Evolutionary conservation across 2,888 invertebrate species (phyloP), one percentile per base, ranked within the genome.

Genomic region (Pollenia amentaria): DNA sequence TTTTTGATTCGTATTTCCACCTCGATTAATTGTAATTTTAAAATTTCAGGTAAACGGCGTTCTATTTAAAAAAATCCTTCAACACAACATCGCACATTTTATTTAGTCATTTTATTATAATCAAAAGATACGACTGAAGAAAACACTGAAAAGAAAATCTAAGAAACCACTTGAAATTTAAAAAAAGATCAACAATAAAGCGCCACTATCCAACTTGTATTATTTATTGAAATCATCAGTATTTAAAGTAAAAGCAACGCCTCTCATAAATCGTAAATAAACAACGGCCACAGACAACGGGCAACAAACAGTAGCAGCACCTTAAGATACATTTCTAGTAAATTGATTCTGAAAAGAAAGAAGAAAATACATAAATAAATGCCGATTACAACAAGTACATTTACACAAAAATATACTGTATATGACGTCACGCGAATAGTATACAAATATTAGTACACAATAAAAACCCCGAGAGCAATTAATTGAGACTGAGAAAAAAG

Each of bases 171-270:
- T 73, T 77, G 51, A 62, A 77, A 53, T 82, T 73, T 11, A 84
- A 53, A 53, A 70, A 70, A 73, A 78, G 29, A 72, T 55, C 53
- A 70, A 75, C 62, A 53, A 72, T 53, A 69, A 82, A 85, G 85
- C 86, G 82, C 86, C 86, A 75, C 73, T 69, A 62, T 60, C 69
- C 69, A 62, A 79, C n/a, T 40, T 73, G 79, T 18, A 60, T 64
- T 76, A 70, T 64, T 72, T 75, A 70, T 85, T 85, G 55, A 85
- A 78, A 73, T 78, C 84, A 84, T 60, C 57, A 78, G 72, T 29
- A 67, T 84, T 84, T 78, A 84, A 67, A 72, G 60, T 62, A 67
- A 73, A 44, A 84, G 60, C 69, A 78, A 84, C 84, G 84, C 84
- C 84, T 75, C 60, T 78, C 85, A 69, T 83, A 46, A 75, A 69